phyloP scores from a whole-genome alignment of 2,888 invertebrate species.

The Apoda limacodes region DNA sequence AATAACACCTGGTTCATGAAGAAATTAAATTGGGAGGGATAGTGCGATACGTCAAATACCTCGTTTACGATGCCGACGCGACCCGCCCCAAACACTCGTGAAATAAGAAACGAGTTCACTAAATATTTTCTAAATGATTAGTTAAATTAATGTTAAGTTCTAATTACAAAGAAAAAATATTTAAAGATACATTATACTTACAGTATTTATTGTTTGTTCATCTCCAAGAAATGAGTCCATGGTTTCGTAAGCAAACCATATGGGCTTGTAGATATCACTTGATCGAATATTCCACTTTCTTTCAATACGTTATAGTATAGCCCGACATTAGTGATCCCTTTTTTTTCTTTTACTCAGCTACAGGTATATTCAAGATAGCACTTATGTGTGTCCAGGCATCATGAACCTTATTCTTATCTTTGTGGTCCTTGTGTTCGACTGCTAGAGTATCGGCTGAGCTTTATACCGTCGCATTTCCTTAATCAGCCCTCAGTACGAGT shows the following conservation, averaged over 20 bases:
- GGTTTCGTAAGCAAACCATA: too few relatives aligned
- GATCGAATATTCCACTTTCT: conserved; percentile 1
- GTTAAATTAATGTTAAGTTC: too few relatives aligned
- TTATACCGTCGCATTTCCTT: too few relatives aligned
- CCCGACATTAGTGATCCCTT: too few relatives aligned
- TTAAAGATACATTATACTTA: too few relatives aligned
- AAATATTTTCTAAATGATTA: conserved; percentile 5
- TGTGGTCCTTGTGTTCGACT: conserved; percentile 9
- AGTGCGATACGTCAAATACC: conserved; percentile 1
- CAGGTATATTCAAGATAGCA: conserved; percentile 10
- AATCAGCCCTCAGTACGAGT: too few relatives aligned
- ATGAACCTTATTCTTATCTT: conserved; percentile 12
- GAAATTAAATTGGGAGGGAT: conserved; percentile 1
- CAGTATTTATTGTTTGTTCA: too few relatives aligned
- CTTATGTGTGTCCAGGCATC: conserved; percentile 14
- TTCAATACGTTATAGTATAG: conserved; percentile 3
- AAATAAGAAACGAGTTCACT: conserved; percentile 7
- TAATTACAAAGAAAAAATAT: too few relatives aligned
- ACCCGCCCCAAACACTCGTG: conserved; percentile 5
- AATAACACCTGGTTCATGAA: conserved; percentile 1
- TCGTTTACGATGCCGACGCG: background rate
- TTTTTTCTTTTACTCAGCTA: conserved; percentile 10
- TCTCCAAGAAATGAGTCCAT: too few relatives aligned
- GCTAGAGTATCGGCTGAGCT: conserved; percentile 10
- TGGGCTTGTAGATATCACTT: too few relatives aligned